Base-by-base conservation (phyloP, 2,888 invertebrate genomes). In the Coelogynopora nodosa region DNA sequence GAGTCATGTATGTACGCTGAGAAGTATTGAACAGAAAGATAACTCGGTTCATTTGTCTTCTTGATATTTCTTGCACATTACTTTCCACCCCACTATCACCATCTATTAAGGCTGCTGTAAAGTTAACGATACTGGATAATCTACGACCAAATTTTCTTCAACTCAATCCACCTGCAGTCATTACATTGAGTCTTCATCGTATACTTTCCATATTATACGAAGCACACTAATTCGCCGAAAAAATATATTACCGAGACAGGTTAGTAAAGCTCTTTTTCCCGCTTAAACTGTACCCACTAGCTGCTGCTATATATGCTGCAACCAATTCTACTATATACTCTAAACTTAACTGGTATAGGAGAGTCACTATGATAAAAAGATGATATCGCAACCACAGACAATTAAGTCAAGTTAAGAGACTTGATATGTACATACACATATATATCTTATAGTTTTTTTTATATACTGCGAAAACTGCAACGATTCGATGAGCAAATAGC, bases 111-210 rank as follows among this genome's bases (percentile, higher is more conserved):
- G 10, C 49, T 5, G 49, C 49, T 49, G 49, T 49, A 49, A 49
- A 49, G 49, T 49, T 49, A 49, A 49, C 49, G 49, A 49, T 18
- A 49, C 5, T 49, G 18, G 74, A 74, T 74, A 74, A 74, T 74
- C 74, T 74, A 74, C 74, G 74, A 74, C 74, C 74, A 74, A 74
- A 74, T 74, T 74, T 74, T 74, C 74, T 74, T 74, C 27, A 74
- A 26, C 23, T 74, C 74, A 13, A 74, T 13, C 74, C 74, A 74
- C 10, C 74, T 74, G 23, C 23, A 5, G 49, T 49, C 49, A 49
- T 49, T 49, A 49, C 49, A 49, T 18, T 18, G 49, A 49, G 49
- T 13, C 49, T 49, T 49, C 74, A n/a, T 13, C 23, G 74, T 26
- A 74, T 74, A 74, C 23, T 74, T 26, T 18, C 49, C 49, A 49